Percentiles rank a stretch among this genome's conserved stretches.
These are phyloP conservation scores for Meteorus cinctellus DNA, from an alignment of 2,888 invertebrate genomes.

Conservation along the genomic window DNA sequence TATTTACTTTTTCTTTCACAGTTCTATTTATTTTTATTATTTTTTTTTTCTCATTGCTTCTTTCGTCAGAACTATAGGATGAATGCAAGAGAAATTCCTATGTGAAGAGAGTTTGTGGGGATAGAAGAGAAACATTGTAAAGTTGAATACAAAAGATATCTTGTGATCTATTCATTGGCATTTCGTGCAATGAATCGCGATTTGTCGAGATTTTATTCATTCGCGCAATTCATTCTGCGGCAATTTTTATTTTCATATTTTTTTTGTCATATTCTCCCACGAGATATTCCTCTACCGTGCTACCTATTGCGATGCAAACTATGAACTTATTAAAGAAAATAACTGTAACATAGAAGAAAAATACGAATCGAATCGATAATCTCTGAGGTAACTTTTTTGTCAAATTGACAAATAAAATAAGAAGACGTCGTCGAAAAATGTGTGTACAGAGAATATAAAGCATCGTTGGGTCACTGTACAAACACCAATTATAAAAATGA, in stretches of 20 bases:
- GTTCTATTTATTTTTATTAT: background rate
- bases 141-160: background rate
- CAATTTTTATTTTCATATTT: background rate
- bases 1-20: background rate
- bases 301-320: too few species aligned
- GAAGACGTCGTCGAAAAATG: background rate
- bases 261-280: background rate
- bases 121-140: background rate
- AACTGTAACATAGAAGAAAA: too few species aligned
- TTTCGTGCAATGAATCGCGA: constrained; percentile 38
- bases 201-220: constrained; percentile 33
- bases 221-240: background rate
- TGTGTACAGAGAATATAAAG: background rate
- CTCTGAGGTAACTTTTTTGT: too few species aligned
- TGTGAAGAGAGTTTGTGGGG: background rate
- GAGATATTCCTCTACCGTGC: background rate
- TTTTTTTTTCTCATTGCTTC: background rate
- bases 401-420: background rate
- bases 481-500: background rate
- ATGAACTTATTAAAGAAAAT: too few species aligned
- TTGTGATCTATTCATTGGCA: constrained; percentile 26
- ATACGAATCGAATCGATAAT: too few species aligned
- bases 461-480: background rate
- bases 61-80: background rate
- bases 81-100: background rate